Evolutionary conservation across 1,140 invertebrate genomes (phyloP).

Genomic region (Leptinotarsa lineolata): DNA sequence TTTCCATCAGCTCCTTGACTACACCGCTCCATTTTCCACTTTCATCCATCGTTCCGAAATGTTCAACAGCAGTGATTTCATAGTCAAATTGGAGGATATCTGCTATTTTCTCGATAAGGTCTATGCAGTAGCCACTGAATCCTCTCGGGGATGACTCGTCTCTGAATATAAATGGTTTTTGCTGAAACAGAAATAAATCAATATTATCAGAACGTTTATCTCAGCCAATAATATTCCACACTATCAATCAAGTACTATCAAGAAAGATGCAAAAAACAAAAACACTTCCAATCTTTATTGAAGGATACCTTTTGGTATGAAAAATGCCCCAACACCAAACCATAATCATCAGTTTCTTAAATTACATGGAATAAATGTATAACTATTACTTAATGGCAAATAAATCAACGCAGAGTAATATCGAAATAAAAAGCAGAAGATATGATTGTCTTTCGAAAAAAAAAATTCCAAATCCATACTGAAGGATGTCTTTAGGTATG

Average conservation of each 20-base stretch:
- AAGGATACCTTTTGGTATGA: too few relatives aligned
- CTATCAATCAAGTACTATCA: too few relatives aligned
- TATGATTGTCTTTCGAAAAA: conserved; percentile 72
- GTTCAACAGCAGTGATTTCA: conserved; percentile 78
- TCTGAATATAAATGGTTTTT: conserved; percentile 86
- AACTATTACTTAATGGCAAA: conserved; percentile 75
- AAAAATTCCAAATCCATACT: too few relatives aligned
- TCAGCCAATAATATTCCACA: too few relatives aligned
- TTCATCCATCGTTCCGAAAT: conserved; percentile 85
- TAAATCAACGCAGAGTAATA: conserved; percentile 70
- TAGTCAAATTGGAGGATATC: conserved; percentile 87
- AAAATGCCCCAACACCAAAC: background rate
- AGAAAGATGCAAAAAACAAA: background rate
- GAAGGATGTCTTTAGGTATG: too few relatives aligned
- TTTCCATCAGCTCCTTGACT: conserved; percentile 87
- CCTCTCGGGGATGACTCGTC: conserved; percentile 67
- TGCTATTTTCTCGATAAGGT: conserved; percentile 84
- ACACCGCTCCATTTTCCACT: conserved; percentile 91
- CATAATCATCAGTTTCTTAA: too few relatives aligned
- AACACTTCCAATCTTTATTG: too few relatives aligned
- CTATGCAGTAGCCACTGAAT: conserved; percentile 91
- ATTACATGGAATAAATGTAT: too few relatives aligned
- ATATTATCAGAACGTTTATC: too few relatives aligned
- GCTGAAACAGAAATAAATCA: conserved; percentile 60
- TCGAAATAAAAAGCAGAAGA: conserved; percentile 87